Percentiles rank a stretch among this genome's conserved stretches.
These are phyloP conservation scores for Oxyteleia sp. DNA, from an alignment of 2,888 invertebrate species.

Conservation along the genomic window DNA sequence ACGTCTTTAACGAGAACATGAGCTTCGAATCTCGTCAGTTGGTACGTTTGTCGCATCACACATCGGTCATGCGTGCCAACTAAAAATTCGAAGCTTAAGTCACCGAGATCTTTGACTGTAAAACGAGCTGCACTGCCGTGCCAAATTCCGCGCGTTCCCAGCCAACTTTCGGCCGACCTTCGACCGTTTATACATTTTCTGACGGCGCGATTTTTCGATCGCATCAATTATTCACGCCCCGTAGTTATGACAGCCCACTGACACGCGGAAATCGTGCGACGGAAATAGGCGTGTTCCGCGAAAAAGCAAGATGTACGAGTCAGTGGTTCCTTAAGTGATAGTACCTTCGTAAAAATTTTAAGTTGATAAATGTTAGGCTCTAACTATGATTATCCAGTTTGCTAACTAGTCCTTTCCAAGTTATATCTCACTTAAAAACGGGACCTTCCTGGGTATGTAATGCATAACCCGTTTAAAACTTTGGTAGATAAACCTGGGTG, in stretches of 20 bases:
- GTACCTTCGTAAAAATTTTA: no score
- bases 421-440: no score
- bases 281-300: slow-evolving; percentile 3
- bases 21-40: slow-evolving; percentile 77
- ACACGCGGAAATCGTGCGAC: slow-evolving; percentile 3
- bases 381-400: no score
- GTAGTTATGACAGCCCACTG: neutral
- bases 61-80: slow-evolving; percentile 83
- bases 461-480: no score
- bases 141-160: slow-evolving; percentile 79
- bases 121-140: slow-evolving; percentile 73
- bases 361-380: no score
- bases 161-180: slow-evolving; percentile 76
- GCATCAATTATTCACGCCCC: slow-evolving; percentile 14
- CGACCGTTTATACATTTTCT: slow-evolving; percentile 48
- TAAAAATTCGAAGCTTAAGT: slow-evolving; percentile 79
- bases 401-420: no score
- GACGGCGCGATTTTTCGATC: slow-evolving; percentile 20
- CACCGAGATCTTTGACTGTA: slow-evolving; percentile 71
- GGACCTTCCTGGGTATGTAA: no score
- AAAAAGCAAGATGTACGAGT: neutral
- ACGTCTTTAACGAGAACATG: slow-evolving; percentile 74
- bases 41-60: slow-evolving; percentile 75
- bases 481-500: no score
- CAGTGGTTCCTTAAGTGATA: slow-evolving; percentile 35